Evolutionary conservation across 2,888 invertebrate genomes (phyloP).

Genomic region (Papilio demoleus): DNA sequence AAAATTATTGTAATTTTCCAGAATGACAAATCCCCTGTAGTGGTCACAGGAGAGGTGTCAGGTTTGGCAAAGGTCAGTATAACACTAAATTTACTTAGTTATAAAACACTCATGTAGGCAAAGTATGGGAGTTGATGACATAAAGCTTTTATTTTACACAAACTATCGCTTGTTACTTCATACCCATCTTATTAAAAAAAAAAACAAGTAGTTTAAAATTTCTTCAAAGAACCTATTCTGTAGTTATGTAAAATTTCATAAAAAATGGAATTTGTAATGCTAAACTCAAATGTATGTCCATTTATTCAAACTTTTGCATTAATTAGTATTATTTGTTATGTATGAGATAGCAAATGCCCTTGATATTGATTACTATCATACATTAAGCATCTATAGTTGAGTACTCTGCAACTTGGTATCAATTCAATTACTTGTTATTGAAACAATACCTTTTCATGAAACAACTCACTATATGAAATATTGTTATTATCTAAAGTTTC

Average conservation of each 20-base stretch:
- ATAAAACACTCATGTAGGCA: no score
- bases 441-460: not conserved
- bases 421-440: not conserved
- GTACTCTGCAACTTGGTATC: not conserved
- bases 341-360: slow-evolving; percentile 1
- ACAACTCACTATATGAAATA: not conserved
- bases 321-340: no score
- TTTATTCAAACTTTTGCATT: no score
- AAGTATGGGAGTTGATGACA: no score
- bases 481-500: not conserved
- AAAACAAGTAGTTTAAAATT: no score
- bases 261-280: no score
- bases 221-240: no score
- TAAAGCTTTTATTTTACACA: no score
- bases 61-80: slow-evolving; percentile 88
- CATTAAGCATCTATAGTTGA: not conserved
- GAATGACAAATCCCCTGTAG: slow-evolving; percentile 86
- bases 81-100: not conserved
- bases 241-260: no score
- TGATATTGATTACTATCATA: not conserved
- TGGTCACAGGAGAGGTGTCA: slow-evolving; percentile 91
- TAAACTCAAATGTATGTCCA: no score
- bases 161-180: no score
- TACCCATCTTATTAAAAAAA: not conserved
- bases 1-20: slow-evolving; percentile 53